Percentiles rank a stretch among this genome's conserved stretches.
Conservation (phyloP, 2,113 vertebrate species). For the Thalassoma bifasciatum region DNA sequence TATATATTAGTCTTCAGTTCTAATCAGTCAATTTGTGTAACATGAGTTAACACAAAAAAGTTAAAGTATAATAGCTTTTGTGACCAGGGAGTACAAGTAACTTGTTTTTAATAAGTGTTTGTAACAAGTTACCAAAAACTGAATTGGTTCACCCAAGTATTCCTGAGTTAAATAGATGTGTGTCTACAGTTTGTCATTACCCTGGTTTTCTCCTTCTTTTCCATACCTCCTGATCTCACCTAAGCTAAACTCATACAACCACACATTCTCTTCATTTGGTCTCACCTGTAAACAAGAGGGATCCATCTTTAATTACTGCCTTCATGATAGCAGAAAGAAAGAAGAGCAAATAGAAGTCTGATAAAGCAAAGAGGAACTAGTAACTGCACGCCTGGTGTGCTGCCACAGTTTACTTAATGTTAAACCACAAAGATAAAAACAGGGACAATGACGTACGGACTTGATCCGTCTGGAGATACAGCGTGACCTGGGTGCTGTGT, state of each 20-base stretch:
- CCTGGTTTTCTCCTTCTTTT: background rate
- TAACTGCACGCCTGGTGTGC: constrained; percentile 69
- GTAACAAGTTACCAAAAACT: too few relatives aligned
- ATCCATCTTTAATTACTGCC: constrained; percentile 65
- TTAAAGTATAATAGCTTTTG: too few relatives aligned
- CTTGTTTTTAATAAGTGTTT: too few relatives aligned
- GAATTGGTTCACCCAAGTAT: too few relatives aligned
- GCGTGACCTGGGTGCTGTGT: constrained; percentile 33
- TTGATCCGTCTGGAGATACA: constrained; percentile 59
- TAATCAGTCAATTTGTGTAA: too few relatives aligned
- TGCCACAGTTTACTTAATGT: constrained; percentile 77
- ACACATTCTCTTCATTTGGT: constrained; percentile 17
- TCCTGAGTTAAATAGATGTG: too few relatives aligned
- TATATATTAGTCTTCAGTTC: too few relatives aligned
- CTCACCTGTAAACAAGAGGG: constrained; percentile 58
- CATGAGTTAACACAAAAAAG: too few relatives aligned
- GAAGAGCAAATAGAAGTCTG: constrained; percentile 65
- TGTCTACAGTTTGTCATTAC: background rate
- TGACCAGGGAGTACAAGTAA: too few relatives aligned
- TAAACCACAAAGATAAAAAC: constrained; percentile 81
- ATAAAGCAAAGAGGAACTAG: constrained; percentile 77
- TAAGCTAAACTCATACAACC: constrained; percentile 13
- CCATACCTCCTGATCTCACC: constrained; percentile 14
- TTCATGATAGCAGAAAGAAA: constrained; percentile 62
- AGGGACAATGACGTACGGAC: constrained; percentile 40